These are phyloP conservation scores for Diarsia brunnea DNA, from an alignment of 2,888 invertebrate species.

Conservation along the genomic window DNA sequence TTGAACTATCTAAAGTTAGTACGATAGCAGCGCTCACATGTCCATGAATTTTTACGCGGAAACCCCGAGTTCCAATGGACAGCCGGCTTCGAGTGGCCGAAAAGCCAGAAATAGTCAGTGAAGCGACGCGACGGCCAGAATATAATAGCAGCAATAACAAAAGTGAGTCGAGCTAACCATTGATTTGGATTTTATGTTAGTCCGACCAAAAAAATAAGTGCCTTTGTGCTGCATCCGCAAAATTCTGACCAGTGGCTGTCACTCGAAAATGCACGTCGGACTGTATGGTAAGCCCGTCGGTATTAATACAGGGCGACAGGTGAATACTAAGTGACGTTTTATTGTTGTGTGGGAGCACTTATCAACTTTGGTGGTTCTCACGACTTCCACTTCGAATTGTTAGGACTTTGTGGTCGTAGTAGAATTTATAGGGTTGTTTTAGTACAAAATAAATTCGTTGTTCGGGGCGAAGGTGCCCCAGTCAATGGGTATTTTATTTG, in stretches of 20 bases:
- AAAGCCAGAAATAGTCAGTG: constrained; percentile 76
- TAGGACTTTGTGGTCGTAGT: constrained; percentile 28
- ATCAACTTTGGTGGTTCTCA: constrained; percentile 68
- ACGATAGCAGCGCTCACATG: constrained; percentile 71
- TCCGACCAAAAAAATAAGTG: constrained; percentile 83
- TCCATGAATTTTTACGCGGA: constrained; percentile 79
- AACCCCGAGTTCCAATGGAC: constrained; percentile 74
- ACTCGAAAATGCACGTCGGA: constrained; percentile 78
- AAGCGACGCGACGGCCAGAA: constrained; percentile 74
- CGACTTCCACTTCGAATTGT: constrained; percentile 42
- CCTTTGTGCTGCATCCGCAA: constrained; percentile 85
- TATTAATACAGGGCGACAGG: constrained; percentile 84
- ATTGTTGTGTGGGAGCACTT: constrained; percentile 76
- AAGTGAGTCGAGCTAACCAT: constrained; percentile 88
- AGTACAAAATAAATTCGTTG: background rate
- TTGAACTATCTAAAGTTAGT: constrained; percentile 30
- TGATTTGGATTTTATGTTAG: constrained; percentile 88
- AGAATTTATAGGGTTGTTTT: constrained; percentile 10
- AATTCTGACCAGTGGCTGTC: constrained; percentile 83
- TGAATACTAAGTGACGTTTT: constrained; percentile 85
- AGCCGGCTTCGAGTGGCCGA: constrained; percentile 70
- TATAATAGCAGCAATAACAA: constrained; percentile 88
- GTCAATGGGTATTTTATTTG: background rate
- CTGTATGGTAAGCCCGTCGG: constrained; percentile 77
- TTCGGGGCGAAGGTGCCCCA: too few species aligned